Base-by-base conservation (phyloP, 2,888 invertebrate species). In the Ectemnius cavifrons region DNA sequence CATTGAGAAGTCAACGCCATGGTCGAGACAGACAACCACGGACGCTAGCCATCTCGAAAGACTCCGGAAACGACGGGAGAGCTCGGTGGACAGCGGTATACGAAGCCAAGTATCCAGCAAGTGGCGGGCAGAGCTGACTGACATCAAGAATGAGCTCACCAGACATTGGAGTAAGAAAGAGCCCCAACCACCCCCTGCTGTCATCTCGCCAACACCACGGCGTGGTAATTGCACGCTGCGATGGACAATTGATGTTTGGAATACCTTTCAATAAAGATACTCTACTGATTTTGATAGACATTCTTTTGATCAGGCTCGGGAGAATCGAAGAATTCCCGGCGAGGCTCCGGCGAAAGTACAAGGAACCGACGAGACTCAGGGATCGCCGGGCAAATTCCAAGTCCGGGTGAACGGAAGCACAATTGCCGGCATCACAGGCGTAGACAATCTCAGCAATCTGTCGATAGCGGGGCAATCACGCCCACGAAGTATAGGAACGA, bases 11-110 rank as follows among this genome's bases (percentile, higher is more conserved):
- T 96, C 96, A 52, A 91, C 97, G 67, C 96, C 96, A 0, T 97
- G 97, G 96, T 94, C 95, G 16, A 93, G 96, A 28, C 93, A 94
- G 57, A 92, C 93, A 58, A 92, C 92, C 57, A 92, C 93, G 23
- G 94, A 94, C 73, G 90, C 91, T 4, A 89, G 90, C 73, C 92
- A 92, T 66, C 84, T 89, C 52, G 91, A 92, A 4, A 86, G 89
- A 28, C 75, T 91, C 67, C 92, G 95, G 47, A 96, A 96, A 87
- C 93, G 97, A n/a, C 93, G 97, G 64, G 97, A 97, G 89, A 97
- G 97, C 27, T 97, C 96, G 72, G 97, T 96, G 60, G 97, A 97
- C 90, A 96, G 96, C 0, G 96, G 96, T 63, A 95, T 96, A 79
- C 94, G 96, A 87, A 93, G 92, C 80, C 89, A 90, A 58, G 91